These are phyloP conservation scores for Aphis craccivora DNA, from an alignment of 1,140 invertebrate genomes.

Conservation along the genomic window DNA sequence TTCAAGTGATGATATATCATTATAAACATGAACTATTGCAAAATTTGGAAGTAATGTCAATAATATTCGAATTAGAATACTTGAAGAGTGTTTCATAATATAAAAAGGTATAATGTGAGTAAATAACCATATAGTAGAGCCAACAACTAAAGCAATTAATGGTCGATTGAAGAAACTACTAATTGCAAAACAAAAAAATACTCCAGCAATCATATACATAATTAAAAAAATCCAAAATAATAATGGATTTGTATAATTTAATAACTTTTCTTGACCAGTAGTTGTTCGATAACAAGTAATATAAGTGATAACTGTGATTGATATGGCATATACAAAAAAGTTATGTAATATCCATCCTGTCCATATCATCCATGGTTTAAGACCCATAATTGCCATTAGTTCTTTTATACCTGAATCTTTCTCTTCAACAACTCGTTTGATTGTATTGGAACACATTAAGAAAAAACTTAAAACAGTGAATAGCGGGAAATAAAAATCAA, in stretches of 20 bases:
- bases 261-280: conserved; percentile 61
- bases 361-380: conserved; percentile 73
- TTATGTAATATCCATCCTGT: conserved; percentile 71
- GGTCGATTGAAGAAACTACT: conserved; percentile 44
- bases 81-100: background rate
- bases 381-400: conserved; percentile 76
- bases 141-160: conserved; percentile 20
- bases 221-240: conserved; percentile 56
- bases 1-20: conserved; percentile 2
- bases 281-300: conserved; percentile 63
- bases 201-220: conserved; percentile 43
- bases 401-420: conserved; percentile 67
- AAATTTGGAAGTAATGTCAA: conserved; percentile 36
- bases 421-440: conserved; percentile 61
- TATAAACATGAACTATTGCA: background rate
- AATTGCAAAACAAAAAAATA: conserved; percentile 55
- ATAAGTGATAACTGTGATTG: conserved; percentile 66
- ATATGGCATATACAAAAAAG: conserved; percentile 67
- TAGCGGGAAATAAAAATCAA: conserved; percentile 21
- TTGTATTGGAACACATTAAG: conserved; percentile 39
- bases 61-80: background rate
- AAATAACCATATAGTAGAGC: background rate
- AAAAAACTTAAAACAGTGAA: conserved; percentile 56
- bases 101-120: background rate
- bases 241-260: conserved; percentile 65